phyloP scores from a whole-genome alignment of 2,888 invertebrate species.

The Stegophylla sp. region DNA sequence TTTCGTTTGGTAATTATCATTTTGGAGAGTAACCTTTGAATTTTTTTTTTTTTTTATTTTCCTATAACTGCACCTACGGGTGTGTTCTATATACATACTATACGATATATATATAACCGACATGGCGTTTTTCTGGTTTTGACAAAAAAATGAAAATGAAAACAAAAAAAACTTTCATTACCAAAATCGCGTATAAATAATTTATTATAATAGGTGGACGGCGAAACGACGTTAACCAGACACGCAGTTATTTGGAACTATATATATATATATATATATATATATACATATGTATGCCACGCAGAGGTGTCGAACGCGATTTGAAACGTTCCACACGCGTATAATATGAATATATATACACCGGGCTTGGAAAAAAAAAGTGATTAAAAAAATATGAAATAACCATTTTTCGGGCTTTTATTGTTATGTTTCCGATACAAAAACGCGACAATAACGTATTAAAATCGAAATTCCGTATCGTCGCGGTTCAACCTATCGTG shows the following conservation, averaged over 20 bases:
- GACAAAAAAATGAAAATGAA: background rate
- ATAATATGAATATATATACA: background rate
- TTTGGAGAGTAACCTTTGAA: no score
- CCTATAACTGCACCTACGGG: background rate
- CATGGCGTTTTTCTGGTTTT: background rate
- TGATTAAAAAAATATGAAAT: background rate
- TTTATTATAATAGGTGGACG: background rate
- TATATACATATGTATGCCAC: background rate
- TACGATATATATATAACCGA: background rate
- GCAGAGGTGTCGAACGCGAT: background rate
- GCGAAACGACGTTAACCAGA: conserved; percentile 1
- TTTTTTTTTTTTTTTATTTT: no score
- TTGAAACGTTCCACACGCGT: background rate
- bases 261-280: no score
- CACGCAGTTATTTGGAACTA: background rate
- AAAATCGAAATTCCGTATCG: no score
- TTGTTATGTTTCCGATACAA: no score
- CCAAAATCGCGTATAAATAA: background rate
- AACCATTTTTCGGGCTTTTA: background rate
- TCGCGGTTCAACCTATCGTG: no score
- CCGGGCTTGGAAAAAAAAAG: background rate
- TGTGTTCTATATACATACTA: background rate
- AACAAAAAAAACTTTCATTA: background rate
- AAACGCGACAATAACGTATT: no score
- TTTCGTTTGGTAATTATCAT: no score